Percentiles rank a stretch among this genome's conserved stretches.
Evolutionary conservation across 64 coral and sea anemone genomes (phyloP).

Genomic region (Montipora foliosa): DNA sequence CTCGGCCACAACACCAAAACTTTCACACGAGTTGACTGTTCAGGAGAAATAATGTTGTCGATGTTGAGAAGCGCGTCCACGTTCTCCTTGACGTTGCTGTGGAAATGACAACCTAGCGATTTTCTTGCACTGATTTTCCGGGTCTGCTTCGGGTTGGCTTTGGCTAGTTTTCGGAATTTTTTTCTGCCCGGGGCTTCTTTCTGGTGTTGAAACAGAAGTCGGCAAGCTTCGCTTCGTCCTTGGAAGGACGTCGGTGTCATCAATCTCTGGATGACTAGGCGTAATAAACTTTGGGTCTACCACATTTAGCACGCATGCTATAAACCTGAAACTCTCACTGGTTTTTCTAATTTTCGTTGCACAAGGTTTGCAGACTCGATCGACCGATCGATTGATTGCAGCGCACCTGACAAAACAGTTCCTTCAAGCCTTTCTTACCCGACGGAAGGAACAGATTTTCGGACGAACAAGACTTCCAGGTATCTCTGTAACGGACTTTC

Average conservation of each 20-base stretch:
- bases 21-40: too few species aligned
- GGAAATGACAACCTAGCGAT: too few species aligned
- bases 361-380: constrained; percentile 67
- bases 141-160: background rate
- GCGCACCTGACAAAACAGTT: constrained; percentile 33
- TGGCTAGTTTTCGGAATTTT: constrained; percentile 47
- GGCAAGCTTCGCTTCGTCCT: constrained; percentile 54
- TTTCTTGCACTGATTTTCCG: too few species aligned
- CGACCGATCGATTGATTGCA: constrained; percentile 34
- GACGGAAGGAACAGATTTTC: constrained; percentile 64
- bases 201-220: constrained; percentile 59
- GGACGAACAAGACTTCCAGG: constrained; percentile 43
- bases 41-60: too few species aligned
- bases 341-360: constrained; percentile 66
- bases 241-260: background rate
- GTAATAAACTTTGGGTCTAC: constrained; percentile 23
- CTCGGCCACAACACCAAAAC: too few species aligned
- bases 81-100: too few species aligned
- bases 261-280: background rate
- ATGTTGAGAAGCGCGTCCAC: too few species aligned
- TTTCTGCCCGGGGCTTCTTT: constrained; percentile 31
- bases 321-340: constrained; percentile 45
- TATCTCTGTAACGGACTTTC: constrained; percentile 39
- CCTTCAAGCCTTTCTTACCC: constrained; percentile 34
- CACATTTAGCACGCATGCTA: constrained; percentile 21